Conservation (phyloP, 2,797 vertebrate species). For the Pseudochirops corinnae region DNA sequence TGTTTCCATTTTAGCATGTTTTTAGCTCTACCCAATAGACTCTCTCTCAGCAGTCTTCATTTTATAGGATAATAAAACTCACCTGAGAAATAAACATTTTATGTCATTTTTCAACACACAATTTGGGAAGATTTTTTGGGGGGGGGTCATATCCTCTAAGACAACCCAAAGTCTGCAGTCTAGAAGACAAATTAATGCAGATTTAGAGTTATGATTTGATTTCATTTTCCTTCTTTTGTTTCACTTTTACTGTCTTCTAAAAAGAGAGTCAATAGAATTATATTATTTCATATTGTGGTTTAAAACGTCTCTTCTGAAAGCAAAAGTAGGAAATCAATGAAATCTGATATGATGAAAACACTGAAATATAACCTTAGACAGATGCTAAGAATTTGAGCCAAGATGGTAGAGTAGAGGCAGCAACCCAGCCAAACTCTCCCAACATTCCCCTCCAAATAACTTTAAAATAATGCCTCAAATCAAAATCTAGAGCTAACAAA, state of each 20-base stretch:
- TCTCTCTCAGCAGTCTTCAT: not conserved
- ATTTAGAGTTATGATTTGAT: not conserved
- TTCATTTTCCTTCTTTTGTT: constrained; percentile 31
- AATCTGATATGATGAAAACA: not conserved
- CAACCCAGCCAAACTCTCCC: not conserved
- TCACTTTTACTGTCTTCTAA: constrained; percentile 23
- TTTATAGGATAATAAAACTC: not conserved
- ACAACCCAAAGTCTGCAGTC: not conserved
- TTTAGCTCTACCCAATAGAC: not conserved
- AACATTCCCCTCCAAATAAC: not conserved
- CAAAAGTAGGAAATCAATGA: constrained; percentile 29
- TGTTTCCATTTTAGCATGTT: not conserved
- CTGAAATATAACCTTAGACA: not conserved
- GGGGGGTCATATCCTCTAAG: not conserved
- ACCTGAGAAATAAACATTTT: constrained; percentile 17
- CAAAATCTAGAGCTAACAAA: not conserved
- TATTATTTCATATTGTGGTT: not conserved
- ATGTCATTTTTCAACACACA: not conserved
- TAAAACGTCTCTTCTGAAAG: not conserved
- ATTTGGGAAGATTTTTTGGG: not conserved
- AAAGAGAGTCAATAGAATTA: constrained; percentile 12
- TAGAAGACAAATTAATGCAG: constrained; percentile 21
- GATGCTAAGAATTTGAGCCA: not conserved
- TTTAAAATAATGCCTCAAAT: not conserved
- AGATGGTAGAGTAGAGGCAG: not conserved